Evolutionary conservation across 2,113 vertebrate genomes (phyloP).

Genomic region (Lonchura striata): DNA sequence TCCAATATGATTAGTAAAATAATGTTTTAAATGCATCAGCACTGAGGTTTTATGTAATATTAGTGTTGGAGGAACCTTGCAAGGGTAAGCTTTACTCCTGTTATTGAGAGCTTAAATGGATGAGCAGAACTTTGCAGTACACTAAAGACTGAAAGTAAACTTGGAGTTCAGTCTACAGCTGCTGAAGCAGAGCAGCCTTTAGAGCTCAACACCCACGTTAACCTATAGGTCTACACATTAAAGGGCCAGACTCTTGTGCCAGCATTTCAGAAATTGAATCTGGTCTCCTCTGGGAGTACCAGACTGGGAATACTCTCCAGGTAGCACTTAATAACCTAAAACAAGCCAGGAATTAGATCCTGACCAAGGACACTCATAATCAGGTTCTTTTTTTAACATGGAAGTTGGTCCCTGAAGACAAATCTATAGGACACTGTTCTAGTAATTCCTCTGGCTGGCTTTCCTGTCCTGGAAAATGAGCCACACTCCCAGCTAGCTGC

Average conservation of each 20-base stretch:
- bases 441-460: background rate
- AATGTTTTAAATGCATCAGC: background rate
- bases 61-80: background rate
- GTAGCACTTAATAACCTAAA: background rate
- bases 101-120: fast-evolving
- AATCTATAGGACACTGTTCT: background rate
- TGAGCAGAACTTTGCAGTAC: background rate
- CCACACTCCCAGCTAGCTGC: background rate
- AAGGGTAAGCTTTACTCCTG: background rate
- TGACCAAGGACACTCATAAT: background rate
- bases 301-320: background rate
- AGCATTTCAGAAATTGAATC: background rate
- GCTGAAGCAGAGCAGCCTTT: background rate
- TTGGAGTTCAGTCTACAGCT: background rate
- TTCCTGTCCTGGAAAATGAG: background rate
- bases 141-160: background rate
- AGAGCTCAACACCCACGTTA: background rate
- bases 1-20: background rate
- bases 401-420: background rate
- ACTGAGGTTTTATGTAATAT: background rate
- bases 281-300: background rate
- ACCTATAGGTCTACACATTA: background rate
- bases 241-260: background rate
- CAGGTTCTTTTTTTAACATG: background rate
- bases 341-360: background rate